Percentiles rank a stretch among this genome's conserved stretches.
These are phyloP conservation scores for Perca schrenkii DNA, from an alignment of 2,113 vertebrate genomes.

Conservation along the genomic window DNA sequence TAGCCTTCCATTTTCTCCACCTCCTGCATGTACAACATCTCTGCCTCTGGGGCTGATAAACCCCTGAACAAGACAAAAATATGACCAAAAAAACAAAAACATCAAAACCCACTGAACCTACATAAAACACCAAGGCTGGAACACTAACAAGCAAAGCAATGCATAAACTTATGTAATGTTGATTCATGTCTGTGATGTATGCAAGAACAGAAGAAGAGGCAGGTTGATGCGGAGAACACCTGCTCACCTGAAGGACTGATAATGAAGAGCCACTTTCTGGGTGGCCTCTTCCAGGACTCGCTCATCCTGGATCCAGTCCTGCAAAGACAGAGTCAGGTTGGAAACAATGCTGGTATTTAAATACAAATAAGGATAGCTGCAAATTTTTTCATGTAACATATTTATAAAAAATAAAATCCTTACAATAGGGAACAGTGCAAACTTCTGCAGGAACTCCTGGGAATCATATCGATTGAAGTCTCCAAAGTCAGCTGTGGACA, in stretches of 20 bases:
- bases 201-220: not conserved
- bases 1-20: slow-evolving; percentile 97
- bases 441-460: slow-evolving; percentile 97
- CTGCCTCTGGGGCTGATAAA: slow-evolving; percentile 92
- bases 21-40: slow-evolving; percentile 98
- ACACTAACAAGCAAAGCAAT: not conserved
- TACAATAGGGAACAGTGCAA: slow-evolving; percentile 97
- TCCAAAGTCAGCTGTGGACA: slow-evolving; percentile 93
- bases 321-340: slow-evolving; percentile 30
- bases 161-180: not conserved
- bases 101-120: not conserved
- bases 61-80: slow-evolving; percentile 83
- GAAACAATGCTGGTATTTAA: not conserved
- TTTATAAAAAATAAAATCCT: slow-evolving; percentile 65
- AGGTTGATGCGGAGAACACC: not conserved
- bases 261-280: slow-evolving; percentile 95
- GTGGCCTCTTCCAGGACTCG: slow-evolving; percentile 95
- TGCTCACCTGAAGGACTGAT: slow-evolving; percentile 94
- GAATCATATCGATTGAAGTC: slow-evolving; percentile 97
- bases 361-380: not conserved
- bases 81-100: not conserved
- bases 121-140: not conserved
- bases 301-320: slow-evolving; percentile 98
- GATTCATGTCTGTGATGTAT: not conserved
- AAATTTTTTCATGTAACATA: not conserved